Evolutionary conservation across 2,113 vertebrate genomes (phyloP).

Genomic region (Carlito syrichta): DNA sequence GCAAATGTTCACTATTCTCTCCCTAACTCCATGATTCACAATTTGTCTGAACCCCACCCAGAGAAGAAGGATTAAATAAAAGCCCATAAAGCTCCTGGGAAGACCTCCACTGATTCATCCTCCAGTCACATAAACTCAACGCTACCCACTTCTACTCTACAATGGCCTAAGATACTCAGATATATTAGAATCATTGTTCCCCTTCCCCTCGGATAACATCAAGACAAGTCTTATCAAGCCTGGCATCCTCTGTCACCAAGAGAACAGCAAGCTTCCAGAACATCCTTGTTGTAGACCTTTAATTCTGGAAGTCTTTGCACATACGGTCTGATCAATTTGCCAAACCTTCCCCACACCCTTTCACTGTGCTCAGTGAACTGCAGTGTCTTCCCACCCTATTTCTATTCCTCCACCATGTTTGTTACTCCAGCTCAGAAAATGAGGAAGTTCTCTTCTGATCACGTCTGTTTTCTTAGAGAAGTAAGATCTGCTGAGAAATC

Average conservation of each 20-base stretch:
- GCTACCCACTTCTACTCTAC: background rate
- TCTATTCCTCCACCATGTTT: background rate
- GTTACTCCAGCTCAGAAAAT: background rate
- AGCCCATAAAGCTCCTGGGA: background rate
- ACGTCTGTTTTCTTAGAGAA: background rate
- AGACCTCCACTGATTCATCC: no score
- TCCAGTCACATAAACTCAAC: background rate
- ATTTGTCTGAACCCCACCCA: background rate
- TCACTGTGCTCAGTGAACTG: background rate
- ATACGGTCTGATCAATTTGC: background rate
- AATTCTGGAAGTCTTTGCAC: background rate
- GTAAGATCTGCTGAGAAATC: background rate
- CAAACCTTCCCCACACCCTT: background rate
- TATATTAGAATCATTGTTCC: background rate
- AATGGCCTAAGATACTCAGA: background rate
- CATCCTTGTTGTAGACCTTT: background rate
- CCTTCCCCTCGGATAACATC: background rate
- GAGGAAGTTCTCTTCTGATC: background rate
- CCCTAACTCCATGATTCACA: background rate
- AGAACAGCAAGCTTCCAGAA: background rate
- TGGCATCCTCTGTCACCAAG: background rate
- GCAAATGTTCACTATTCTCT: no score
- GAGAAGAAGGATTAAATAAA: background rate
- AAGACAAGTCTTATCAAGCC: background rate
- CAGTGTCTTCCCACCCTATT: background rate